phyloP scores from a whole-genome alignment of 2,888 invertebrate species.

The Parapristionchus giblindavisi region DNA sequence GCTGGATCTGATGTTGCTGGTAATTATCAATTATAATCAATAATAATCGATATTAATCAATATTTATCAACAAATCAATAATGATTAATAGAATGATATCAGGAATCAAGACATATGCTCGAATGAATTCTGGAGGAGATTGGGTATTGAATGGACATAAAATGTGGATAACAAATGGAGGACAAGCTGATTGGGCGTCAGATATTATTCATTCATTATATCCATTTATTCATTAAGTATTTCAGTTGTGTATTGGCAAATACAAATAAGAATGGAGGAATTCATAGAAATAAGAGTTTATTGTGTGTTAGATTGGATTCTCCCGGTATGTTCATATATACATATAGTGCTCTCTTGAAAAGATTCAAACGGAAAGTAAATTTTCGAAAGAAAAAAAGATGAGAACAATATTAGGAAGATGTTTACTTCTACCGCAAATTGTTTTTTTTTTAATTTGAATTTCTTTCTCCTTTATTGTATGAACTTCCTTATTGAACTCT shows the following conservation, averaged over 20 bases:
- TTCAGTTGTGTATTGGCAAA: slow-evolving; percentile 73
- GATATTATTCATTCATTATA: not conserved
- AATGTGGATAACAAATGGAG: slow-evolving; percentile 76
- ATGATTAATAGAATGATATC: not conserved
- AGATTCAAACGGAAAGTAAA: not conserved
- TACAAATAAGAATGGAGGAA: slow-evolving; percentile 71
- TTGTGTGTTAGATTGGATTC: slow-evolving; percentile 73
- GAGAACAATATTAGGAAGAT: not conserved
- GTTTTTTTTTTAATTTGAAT: not conserved
- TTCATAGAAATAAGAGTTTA: slow-evolving; percentile 74
- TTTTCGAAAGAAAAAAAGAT: not conserved
- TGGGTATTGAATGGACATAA: slow-evolving; percentile 65
- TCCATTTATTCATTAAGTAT: not conserved
- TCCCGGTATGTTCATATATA: slow-evolving; percentile 38
- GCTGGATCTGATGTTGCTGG: slow-evolving; percentile 75
- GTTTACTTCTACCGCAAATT: not conserved
- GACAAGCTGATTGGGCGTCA: slow-evolving; percentile 74
- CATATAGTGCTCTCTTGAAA: not conserved
- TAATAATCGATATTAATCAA: too few relatives aligned
- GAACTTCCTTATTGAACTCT: not conserved
- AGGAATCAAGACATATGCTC: slow-evolving; percentile 73
- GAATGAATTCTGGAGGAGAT: slow-evolving; percentile 53
- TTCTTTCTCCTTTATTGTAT: not conserved
- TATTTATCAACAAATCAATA: not conserved
- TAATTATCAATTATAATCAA: slow-evolving; percentile 47